Conservation (phyloP, 2,888 invertebrate genomes). For the Carabus problematicus region DNA sequence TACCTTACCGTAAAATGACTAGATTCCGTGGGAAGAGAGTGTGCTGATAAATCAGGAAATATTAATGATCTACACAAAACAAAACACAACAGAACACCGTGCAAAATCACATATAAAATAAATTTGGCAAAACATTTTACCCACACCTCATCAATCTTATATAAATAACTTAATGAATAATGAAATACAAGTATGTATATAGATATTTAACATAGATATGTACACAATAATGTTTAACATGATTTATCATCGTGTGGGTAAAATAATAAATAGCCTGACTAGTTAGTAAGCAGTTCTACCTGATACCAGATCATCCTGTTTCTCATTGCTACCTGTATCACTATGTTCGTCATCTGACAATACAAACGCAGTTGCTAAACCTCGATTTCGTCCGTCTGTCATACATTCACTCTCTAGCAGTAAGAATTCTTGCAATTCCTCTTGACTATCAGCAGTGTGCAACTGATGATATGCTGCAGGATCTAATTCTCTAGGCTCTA, state of each 20-base stretch:
- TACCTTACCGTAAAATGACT: constrained; percentile 45
- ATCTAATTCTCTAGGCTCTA: constrained; percentile 67
- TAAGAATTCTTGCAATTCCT: constrained; percentile 69
- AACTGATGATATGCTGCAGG: constrained; percentile 65
- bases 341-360: constrained; percentile 50
- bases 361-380: constrained; percentile 61
- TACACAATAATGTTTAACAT: no score
- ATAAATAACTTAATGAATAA: no score
- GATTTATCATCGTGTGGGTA: no score
- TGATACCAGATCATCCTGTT: constrained; percentile 19
- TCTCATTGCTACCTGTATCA: constrained; percentile 6
- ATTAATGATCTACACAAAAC: constrained; percentile 46
- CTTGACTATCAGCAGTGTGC: constrained; percentile 67
- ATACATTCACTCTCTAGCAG: constrained; percentile 68
- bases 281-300: constrained; percentile 35
- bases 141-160: constrained; percentile 5
- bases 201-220: no score
- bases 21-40: constrained; percentile 45
- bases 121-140: constrained; percentile 26
- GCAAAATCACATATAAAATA: constrained; percentile 42
- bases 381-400: constrained; percentile 58
- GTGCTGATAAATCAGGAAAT: constrained; percentile 9
- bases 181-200: no score
- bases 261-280: constrained; percentile 10
- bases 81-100: constrained; percentile 44